Base-by-base conservation (phyloP, 2,888 invertebrate genomes). In the Drosophila tripunctata region DNA sequence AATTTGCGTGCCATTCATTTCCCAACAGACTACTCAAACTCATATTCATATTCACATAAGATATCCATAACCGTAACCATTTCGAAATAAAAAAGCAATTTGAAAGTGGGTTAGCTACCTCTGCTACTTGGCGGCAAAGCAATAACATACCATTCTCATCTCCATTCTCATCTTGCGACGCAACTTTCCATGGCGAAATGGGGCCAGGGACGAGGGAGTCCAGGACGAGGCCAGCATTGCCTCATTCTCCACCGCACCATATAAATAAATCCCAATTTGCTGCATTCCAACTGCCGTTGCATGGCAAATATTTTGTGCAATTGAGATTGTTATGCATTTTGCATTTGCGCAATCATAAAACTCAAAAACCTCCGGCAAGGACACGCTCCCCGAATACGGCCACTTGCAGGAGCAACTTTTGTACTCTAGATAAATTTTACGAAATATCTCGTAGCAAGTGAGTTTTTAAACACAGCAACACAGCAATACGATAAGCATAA, bases 311-410 rank as follows among this genome's bases (percentile, higher is more conserved):
- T 84, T 70, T 64, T 64, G 57, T 84, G 69, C 81, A 79, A 76
- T 81, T 83, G 77, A 83, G 81, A 82, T 81, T 81, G 83, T 77
- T 83, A 81, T 81, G 83, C 81, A 69, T 86, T 81, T 78, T 70
- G 80, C 76, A 81, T 75, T 81, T 82, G 75, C 55, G 69, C 67
- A 78, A 82, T 82, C 80, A 82, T 63, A 75, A 72, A 75, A 69
- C 6, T 36, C 44, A 44, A 38, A 61, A 41, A 56, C 35, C 41
- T 22, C 44, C 41, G 35, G 58, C 72, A 82, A 82, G 79, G 77
- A 79, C 86, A 55, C 67, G 58, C 60, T 45, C 22, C 41, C 15
- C 30, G 44, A 33, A 43, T 48, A 50, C 50, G 54, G 43, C 50
- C 55, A 60, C 64, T 52, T 35, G 45, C 45, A 66, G 80, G 83